phyloP scores from a whole-genome alignment of 2,797 vertebrate genomes.

The Microhierax caerulescens region DNA sequence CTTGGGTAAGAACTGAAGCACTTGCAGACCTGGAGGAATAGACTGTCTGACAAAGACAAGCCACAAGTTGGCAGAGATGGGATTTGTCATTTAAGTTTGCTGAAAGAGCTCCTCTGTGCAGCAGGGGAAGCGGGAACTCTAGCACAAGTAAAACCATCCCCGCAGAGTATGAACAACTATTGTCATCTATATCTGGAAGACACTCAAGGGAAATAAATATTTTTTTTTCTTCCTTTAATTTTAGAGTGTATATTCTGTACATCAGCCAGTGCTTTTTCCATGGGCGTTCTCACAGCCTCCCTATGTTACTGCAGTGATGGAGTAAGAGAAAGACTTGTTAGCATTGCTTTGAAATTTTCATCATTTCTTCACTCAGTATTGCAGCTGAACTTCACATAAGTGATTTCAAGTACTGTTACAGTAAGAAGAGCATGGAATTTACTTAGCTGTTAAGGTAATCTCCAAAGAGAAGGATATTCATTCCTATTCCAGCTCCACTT shows the following conservation, averaged over 20 bases:
- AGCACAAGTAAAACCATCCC: not conserved
- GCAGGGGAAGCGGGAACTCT: not conserved
- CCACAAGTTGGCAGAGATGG: not conserved
- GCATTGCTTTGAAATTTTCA: not conserved
- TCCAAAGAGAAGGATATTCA: not conserved
- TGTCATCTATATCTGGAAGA: not conserved
- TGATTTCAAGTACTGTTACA: not conserved
- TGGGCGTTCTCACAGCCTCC: not conserved
- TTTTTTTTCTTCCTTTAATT: not conserved
- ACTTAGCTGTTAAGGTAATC: not conserved
- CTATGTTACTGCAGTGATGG: not conserved
- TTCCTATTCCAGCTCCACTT: not conserved
- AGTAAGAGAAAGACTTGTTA: not conserved
- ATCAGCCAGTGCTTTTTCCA: not conserved
- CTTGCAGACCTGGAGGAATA: not conserved
- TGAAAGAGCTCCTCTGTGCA: not conserved
- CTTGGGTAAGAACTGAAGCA: not conserved
- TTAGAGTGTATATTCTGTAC: not conserved
- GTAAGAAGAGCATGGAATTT: not conserved
- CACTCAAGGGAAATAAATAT: not conserved
- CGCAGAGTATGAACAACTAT: not conserved
- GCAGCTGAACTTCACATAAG: not conserved
- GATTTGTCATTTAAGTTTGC: not conserved
- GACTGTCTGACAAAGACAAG: not conserved
- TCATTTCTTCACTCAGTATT: not conserved